phyloP scores from a whole-genome alignment of 1,140 invertebrate genomes.

The Caerostris darwini region DNA sequence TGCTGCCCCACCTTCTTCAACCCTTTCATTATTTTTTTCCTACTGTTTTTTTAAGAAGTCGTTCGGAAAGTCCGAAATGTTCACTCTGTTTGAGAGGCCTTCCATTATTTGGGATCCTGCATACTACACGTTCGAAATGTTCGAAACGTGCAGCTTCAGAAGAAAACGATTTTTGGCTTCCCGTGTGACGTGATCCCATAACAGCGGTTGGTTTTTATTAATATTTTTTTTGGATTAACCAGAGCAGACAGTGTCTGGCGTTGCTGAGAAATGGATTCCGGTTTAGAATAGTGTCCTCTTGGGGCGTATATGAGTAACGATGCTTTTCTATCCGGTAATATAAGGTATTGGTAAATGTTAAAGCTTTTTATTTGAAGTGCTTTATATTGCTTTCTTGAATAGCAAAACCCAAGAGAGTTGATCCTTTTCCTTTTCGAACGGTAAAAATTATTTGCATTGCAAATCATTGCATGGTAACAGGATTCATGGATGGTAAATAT shows the following conservation, averaged over 20 bases:
- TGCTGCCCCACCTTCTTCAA: neutral
- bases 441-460: too few species aligned
- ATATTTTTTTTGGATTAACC: neutral
- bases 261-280: neutral
- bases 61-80: neutral
- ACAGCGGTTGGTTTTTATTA: neutral
- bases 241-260: neutral
- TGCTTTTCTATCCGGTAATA: neutral
- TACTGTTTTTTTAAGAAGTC: neutral
- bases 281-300: neutral
- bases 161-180: neutral
- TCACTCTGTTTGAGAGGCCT: neutral
- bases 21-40: neutral
- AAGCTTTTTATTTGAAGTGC: neutral
- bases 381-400: neutral
- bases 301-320: neutral
- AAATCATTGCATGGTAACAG: too few species aligned
- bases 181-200: neutral
- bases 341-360: neutral
- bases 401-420: too few species aligned
- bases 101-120: neutral
- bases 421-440: too few species aligned
- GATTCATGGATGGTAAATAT: too few species aligned
- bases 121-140: neutral
- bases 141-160: neutral